Evolutionary conservation across 1,140 invertebrate genomes (phyloP), one percentile per base, ranked within the genome.

Genomic region (Coelopa frigida): DNA sequence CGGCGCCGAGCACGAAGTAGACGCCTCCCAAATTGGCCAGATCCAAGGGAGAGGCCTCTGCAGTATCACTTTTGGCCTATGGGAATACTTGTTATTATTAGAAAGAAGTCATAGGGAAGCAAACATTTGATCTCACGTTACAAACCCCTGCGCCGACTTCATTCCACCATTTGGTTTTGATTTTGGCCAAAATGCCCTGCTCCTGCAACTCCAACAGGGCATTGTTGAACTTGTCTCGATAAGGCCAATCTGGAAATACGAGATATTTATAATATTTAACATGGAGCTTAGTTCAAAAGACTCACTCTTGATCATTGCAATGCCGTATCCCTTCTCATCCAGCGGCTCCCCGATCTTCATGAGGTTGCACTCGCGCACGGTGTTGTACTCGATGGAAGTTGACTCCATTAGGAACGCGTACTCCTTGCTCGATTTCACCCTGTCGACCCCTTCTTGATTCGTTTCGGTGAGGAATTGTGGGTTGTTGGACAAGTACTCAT

Each of bases 91-190:
- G n/a, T n/a, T n/a, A n/a, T n/a, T n/a, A n/a, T n/a, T n/a, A n/a
- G 12, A 5, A 43, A 48, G 10, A 17, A 42, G 18, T 50, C 18
- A 26, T 22, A 38, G 11, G 14, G 11, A 14, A n/a, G 6, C 3
- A 4, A 26, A 37, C 14, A 17, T 24, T 14, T 40, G 5, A 7
- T 40, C 54, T 48, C 55, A 88, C 85, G 53, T 72, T 70, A 67
- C 86, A 89, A 36, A 76, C 77, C 7, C 84, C 83, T 18, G 84
- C 85, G 0, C 84, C 85, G 61, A 87, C 83, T 67, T 89, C 81
- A 58, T 84, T 84, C 90, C 90, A 94, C 92, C 90, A 95, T 73
- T 89, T 92, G 22, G 82, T 83, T 65, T 93, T 89, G 38, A 94
- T 70, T 27, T 80, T 74, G 4, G 82, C 78, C 10, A 95, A 63